Evolutionary conservation across 2,113 vertebrate genomes (phyloP).

Genomic region (Cranoglanis bouderius): DNA sequence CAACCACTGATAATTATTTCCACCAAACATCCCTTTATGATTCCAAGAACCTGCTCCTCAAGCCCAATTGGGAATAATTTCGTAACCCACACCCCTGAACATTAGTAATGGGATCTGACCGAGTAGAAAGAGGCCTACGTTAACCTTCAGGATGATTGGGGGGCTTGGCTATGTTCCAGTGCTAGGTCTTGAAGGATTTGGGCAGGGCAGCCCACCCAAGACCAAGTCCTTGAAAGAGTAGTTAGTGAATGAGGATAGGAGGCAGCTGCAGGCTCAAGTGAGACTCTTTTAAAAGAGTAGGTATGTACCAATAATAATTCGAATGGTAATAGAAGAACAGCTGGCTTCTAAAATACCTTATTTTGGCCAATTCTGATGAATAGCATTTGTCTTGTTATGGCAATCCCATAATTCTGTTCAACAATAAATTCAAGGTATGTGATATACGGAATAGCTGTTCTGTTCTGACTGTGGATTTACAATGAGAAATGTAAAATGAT

Average conservation of each 20-base stretch:
- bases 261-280: slow-evolving; percentile 53
- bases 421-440: not conserved
- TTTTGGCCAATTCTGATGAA: not conserved
- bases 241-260: slow-evolving; percentile 50
- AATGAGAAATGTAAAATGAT: not conserved
- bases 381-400: not conserved
- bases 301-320: not conserved
- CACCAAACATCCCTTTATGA: slow-evolving; percentile 35
- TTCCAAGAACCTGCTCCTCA: slow-evolving; percentile 33
- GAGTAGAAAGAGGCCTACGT: slow-evolving; percentile 51
- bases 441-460: not conserved
- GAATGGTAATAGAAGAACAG: not conserved
- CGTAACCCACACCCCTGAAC: slow-evolving; percentile 54
- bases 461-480: not conserved
- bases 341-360: not conserved
- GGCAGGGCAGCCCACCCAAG: slow-evolving; percentile 46
- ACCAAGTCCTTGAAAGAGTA: slow-evolving; percentile 43
- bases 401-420: not conserved
- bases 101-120: slow-evolving; percentile 61
- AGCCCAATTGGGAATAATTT: slow-evolving; percentile 62
- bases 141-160: slow-evolving; percentile 56
- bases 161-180: slow-evolving; percentile 49
- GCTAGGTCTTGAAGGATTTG: slow-evolving; percentile 23
- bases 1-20: slow-evolving; percentile 50
- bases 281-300: slow-evolving; percentile 29